Percentiles rank a stretch among this genome's conserved stretches.
These are phyloP conservation scores for Apantesis nais DNA, from an alignment of 2,888 invertebrate genomes.

Conservation along the genomic window DNA sequence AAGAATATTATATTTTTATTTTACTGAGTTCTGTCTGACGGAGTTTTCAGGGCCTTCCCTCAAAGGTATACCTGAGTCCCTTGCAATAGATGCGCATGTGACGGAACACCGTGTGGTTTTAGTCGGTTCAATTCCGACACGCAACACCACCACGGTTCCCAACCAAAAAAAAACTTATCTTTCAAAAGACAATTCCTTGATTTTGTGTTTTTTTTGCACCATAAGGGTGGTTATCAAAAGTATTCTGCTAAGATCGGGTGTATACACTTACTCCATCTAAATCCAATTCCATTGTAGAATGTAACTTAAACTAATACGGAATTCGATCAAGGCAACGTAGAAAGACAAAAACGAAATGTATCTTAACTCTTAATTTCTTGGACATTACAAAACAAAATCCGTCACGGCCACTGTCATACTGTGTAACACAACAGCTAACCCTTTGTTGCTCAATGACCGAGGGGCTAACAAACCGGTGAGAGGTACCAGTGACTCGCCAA, in stretches of 20 bases:
- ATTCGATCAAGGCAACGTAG: neutral
- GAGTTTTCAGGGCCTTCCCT: neutral
- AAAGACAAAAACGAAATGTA: neutral
- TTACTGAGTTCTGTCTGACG: neutral
- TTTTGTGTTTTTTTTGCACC: no score
- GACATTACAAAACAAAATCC: conserved; percentile 21
- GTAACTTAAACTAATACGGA: neutral
- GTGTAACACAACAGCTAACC: conserved; percentile 20
- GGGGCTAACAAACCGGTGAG: conserved; percentile 3
- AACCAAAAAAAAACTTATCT: no score
- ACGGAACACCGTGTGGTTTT: no score
- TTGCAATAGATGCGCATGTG: no score
- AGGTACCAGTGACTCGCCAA: conserved; percentile 40
- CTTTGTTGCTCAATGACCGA: conserved; percentile 34
- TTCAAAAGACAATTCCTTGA: no score
- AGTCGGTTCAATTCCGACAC: no score
- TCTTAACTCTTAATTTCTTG: conserved; percentile 5
- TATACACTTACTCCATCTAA: no score
- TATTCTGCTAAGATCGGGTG: no score
- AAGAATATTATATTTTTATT: no score
- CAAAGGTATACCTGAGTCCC: no score
- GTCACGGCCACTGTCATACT: conserved; percentile 11
- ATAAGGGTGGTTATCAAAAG: no score
- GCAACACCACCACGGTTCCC: no score
- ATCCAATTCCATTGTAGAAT: neutral